Evolutionary conservation across 2,888 invertebrate genomes (phyloP).

Genomic region (Leptopilina drosophilae): DNA sequence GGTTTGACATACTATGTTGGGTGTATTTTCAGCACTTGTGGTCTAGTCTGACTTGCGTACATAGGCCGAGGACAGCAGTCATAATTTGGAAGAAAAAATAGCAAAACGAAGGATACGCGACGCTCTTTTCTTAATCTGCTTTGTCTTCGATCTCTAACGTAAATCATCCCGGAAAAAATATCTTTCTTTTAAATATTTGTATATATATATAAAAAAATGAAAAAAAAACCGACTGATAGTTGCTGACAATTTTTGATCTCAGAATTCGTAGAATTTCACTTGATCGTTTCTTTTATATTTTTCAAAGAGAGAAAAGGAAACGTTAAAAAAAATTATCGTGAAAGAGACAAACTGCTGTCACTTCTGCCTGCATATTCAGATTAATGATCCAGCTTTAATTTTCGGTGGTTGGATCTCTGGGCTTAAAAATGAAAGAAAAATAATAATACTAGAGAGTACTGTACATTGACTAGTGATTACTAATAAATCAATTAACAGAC

Average conservation of each 20-base stretch:
- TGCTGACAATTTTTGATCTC: slow-evolving; percentile 36
- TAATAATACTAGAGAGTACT: slow-evolving; percentile 66
- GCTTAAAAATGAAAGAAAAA: slow-evolving; percentile 59
- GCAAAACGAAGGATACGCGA: slow-evolving; percentile 39
- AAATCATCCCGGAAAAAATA: slow-evolving; percentile 18
- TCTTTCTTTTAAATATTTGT: slow-evolving; percentile 13
- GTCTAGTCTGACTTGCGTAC: slow-evolving; percentile 78
- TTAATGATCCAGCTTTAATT: slow-evolving; percentile 61
- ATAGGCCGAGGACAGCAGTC: slow-evolving; percentile 61
- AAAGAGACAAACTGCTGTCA: slow-evolving; percentile 58
- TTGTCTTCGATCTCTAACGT: slow-evolving; percentile 37
- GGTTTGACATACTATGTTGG: slow-evolving; percentile 86
- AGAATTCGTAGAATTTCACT: slow-evolving; percentile 18
- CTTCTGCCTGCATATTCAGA: slow-evolving; percentile 62
- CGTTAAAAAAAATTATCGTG: slow-evolving; percentile 12
- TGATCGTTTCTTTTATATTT: slow-evolving; percentile 18
- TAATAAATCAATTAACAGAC: slow-evolving; percentile 65
- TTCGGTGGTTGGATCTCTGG: slow-evolving; percentile 66
- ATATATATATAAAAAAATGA: slow-evolving; percentile 13
- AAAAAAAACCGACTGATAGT: slow-evolving; percentile 13
- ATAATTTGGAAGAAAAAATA: slow-evolving; percentile 42
- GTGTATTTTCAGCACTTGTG: slow-evolving; percentile 90
- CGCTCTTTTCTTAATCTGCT: slow-evolving; percentile 29
- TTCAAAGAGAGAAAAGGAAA: slow-evolving; percentile 43
- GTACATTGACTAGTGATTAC: slow-evolving; percentile 64